Conservation (phyloP, 2,888 invertebrate genomes). For the Teinopalpus imperialis region DNA sequence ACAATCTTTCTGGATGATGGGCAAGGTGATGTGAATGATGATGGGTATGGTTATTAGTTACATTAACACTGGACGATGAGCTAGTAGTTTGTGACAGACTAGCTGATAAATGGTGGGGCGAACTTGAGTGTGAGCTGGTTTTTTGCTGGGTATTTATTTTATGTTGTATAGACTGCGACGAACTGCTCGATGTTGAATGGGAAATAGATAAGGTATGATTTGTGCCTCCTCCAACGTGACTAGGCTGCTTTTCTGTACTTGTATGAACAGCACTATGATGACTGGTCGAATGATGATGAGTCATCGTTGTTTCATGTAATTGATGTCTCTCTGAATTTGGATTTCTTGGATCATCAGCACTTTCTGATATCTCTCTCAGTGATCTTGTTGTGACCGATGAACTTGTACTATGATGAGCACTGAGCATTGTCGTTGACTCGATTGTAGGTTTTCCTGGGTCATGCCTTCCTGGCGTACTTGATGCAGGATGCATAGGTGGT, state of each 20-base stretch:
- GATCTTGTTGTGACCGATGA: conserved; percentile 87
- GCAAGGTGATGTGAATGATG: conserved; percentile 84
- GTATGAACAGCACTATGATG: conserved; percentile 85
- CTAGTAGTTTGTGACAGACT: conserved; percentile 79
- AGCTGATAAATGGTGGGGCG: conserved; percentile 79
- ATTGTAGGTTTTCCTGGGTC: conserved; percentile 79
- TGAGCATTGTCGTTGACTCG: conserved; percentile 86
- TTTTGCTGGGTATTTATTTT: conserved; percentile 82
- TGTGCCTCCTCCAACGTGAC: conserved; percentile 73
- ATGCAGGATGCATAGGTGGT: conserved; percentile 83
- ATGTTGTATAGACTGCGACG: conserved; percentile 84
- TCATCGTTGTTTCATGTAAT: conserved; percentile 84
- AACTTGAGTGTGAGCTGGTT: conserved; percentile 67
- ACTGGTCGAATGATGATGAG: conserved; percentile 85
- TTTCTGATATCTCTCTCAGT: conserved; percentile 82
- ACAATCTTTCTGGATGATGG: conserved; percentile 85
- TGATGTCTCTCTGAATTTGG: conserved; percentile 82
- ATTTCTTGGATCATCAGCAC: conserved; percentile 70
- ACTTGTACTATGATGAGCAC: conserved; percentile 87
- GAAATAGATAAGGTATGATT: conserved; percentile 85
- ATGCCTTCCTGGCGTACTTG: conserved; percentile 70
- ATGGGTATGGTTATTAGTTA: conserved; percentile 84
- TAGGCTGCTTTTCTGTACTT: conserved; percentile 83
- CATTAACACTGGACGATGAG: conserved; percentile 77
- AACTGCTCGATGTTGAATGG: conserved; percentile 85